A percentile compares a stretch with the other conserved stretches of the same genome.
Conservation (phyloP, 2,797 vertebrate species). For the Spea hammondii region DNA sequence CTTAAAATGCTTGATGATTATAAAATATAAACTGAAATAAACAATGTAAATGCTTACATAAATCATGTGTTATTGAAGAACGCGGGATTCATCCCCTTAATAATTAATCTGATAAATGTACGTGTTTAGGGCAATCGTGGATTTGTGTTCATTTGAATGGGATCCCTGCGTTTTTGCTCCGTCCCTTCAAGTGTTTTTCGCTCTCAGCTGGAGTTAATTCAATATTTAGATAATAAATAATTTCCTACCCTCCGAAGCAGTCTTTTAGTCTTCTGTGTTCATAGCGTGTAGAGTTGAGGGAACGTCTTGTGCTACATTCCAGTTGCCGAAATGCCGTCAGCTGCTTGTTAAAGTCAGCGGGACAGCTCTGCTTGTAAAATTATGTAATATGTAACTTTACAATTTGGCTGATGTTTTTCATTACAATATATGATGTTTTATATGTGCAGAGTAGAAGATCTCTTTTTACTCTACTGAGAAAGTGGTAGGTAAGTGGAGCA, state of each 20-base stretch:
- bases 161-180: conserved; percentile 42
- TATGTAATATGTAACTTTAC: too few relatives aligned
- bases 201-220: conserved; percentile 60
- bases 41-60: too few relatives aligned
- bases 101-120: conserved; percentile 57
- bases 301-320: background rate
- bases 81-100: conserved; percentile 16
- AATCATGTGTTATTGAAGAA: conserved; percentile 31
- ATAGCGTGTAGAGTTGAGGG: background rate
- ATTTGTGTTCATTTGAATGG: conserved; percentile 53
- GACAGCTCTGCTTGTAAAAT: too few relatives aligned
- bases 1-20: too few relatives aligned
- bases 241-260: conserved; percentile 55
- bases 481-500: too few relatives aligned
- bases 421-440: too few relatives aligned
- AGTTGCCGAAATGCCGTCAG: too few relatives aligned
- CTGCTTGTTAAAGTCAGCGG: too few relatives aligned
- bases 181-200: conserved; percentile 29
- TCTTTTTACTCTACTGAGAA: too few relatives aligned
- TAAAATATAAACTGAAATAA: too few relatives aligned
- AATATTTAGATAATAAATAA: conserved; percentile 59
- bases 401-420: too few relatives aligned
- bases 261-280: conserved; percentile 36
- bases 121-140: conserved; percentile 44
- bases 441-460: too few relatives aligned